Conservation (phyloP, 2,888 invertebrate species). For the Oscheius sp. region DNA sequence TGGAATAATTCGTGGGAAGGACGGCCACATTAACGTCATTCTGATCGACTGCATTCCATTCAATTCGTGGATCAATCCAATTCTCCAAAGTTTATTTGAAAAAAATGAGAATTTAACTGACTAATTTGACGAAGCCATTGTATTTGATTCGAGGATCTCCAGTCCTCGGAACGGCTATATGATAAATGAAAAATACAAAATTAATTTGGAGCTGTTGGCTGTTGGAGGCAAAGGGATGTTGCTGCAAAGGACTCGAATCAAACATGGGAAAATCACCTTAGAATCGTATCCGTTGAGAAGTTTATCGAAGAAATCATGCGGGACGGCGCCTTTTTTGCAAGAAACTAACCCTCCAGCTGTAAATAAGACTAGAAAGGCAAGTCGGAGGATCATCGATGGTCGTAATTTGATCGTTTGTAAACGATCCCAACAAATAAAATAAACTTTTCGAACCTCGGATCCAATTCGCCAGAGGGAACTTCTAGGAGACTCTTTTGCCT, state of each 20-base stretch:
- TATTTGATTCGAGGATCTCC: background rate
- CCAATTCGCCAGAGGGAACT: no score
- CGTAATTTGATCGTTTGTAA: no score
- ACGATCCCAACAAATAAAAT: no score
- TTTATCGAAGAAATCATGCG: constrained; percentile 1
- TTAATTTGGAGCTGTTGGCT: background rate
- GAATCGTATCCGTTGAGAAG: constrained; percentile 25
- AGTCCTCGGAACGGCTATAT: background rate
- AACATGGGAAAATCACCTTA: background rate
- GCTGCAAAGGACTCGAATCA: background rate
- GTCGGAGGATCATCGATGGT: no score
- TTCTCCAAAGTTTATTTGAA: background rate
- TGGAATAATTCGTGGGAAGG: background rate
- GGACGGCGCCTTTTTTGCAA: no score
- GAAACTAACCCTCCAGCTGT: no score
- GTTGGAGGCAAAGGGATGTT: background rate
- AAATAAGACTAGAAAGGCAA: no score
- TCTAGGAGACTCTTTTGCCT: no score
- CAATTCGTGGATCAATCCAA: constrained; percentile 7
- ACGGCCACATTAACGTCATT: background rate
- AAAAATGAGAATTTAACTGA: background rate
- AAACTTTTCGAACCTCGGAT: no score
- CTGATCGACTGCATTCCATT: constrained; percentile 19
- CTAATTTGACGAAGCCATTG: constrained; percentile 7
- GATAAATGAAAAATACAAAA: constrained; percentile 13